Conservation (phyloP, 2,888 invertebrate genomes). For the Brassicogethes aeneus region DNA sequence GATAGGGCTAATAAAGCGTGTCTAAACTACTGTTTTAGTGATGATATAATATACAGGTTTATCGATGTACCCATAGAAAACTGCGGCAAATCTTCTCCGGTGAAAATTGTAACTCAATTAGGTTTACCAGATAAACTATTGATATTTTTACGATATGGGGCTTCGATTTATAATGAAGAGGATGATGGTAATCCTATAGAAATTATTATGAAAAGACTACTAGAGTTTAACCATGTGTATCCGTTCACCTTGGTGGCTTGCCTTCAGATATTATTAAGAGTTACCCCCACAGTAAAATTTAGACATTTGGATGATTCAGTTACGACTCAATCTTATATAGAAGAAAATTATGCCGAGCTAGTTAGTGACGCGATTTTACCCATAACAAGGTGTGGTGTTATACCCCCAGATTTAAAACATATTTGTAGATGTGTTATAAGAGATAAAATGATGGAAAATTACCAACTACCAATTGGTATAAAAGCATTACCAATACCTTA, state of each 20-base stretch:
- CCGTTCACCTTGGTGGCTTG: slow-evolving; percentile 63
- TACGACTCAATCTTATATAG: slow-evolving; percentile 17
- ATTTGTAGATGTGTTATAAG: slow-evolving; percentile 65
- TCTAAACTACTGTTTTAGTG: slow-evolving; percentile 34
- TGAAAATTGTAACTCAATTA: slow-evolving; percentile 63
- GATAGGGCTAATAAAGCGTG: slow-evolving; percentile 63
- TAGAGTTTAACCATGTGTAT: slow-evolving; percentile 46
- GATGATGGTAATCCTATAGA: slow-evolving; percentile 54
- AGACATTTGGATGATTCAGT: slow-evolving; percentile 36
- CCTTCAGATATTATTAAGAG: slow-evolving; percentile 57
- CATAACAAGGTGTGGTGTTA: slow-evolving; percentile 49
- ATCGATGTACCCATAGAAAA: slow-evolving; percentile 77
- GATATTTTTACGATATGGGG: slow-evolving; percentile 64
- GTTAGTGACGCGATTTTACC: slow-evolving; percentile 52
- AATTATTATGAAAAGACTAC: slow-evolving; percentile 40
- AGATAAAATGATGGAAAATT: slow-evolving; percentile 54
- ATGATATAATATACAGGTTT: slow-evolving; percentile 44
- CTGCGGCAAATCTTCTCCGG: slow-evolving; percentile 56
- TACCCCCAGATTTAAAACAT: slow-evolving; percentile 65
- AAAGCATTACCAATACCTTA: slow-evolving; percentile 57
- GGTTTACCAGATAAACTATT: slow-evolving; percentile 66
- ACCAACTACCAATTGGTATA: slow-evolving; percentile 68
- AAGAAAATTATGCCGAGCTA: slow-evolving; percentile 42
- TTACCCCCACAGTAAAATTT: slow-evolving; percentile 50
- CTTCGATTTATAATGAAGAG: slow-evolving; percentile 50